Base-by-base conservation (phyloP, 2,113 vertebrate species). In the Climacteris rufus region DNA sequence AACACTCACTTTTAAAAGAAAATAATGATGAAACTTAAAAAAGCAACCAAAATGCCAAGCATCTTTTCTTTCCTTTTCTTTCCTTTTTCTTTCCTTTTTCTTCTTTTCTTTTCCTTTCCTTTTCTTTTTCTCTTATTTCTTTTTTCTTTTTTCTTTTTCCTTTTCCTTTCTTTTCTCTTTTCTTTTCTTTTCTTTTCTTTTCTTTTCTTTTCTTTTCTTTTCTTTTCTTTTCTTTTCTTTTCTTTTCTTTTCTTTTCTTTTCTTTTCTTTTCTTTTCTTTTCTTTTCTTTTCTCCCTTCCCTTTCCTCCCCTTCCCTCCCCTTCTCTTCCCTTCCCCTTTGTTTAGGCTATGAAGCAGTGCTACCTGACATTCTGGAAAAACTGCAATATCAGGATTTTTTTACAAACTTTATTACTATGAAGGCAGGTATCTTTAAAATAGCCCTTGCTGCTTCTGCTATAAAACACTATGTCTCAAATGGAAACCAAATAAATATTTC, bases 151-250 rank as follows among this genome's bases (percentile, higher is more conserved):
- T 9, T 31, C 11, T 11, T 31, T 30, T 28, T 30, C 9, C 11
- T 30, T 9, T 18, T 11, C 31, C 11, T 31, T 19, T 12, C 6
- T 15, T 64, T 9, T 2, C 19, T 25, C 35, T 24, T 3, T 20
- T 20, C 21, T 15, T 4, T 16, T 6, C 27, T 4, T 19, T 9
- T 28, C 4, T 19, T 5, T 20, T 14, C 7, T 11, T 9, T 37
- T 4, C 10, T 35, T 3, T 10, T 4, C 8, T 10, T 27, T 8
- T 3, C 3, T 6, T 9, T 20, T 15, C 7, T 5, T 12, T 12
- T 13, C 10, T 10, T 10, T 21, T 11, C 21, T 12, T 33, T 31
- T 16, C 11, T 10, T 15, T 28, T 31, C 11, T 16, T 30, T 31
- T 31, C 9, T 25, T 28, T 27, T 52, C 15, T 25, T 15, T 27